phyloP scores from a whole-genome alignment of 2,113 vertebrate species.

The Gadus macrocephalus region DNA sequence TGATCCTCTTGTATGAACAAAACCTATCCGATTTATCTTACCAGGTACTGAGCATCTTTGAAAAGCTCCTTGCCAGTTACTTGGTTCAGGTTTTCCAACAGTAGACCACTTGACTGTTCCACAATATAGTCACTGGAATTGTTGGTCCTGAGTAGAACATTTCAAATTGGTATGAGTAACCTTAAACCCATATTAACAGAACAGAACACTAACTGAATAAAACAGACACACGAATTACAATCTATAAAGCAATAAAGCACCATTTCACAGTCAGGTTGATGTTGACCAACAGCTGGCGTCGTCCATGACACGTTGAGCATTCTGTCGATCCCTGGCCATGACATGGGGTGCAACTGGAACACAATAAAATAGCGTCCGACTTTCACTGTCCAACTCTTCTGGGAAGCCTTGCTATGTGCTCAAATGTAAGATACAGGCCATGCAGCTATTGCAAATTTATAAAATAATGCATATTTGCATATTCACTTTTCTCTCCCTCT shows the following conservation, averaged over 20 bases:
- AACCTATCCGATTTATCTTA: conserved; percentile 18
- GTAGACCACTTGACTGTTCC: conserved; percentile 57
- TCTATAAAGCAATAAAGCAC: conserved; percentile 28
- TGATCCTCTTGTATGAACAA: too few species aligned
- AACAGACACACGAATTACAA: not conserved
- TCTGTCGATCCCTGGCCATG: conserved; percentile 42
- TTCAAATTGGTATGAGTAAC: not conserved
- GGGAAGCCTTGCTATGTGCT: too few species aligned
- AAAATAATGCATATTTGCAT: not conserved
- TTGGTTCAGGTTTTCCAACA: conserved; percentile 47
- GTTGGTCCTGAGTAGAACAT: conserved; percentile 49
- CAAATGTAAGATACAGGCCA: too few species aligned
- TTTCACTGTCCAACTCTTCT: too few species aligned
- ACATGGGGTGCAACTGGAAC: conserved; percentile 59
- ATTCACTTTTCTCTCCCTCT: conserved; percentile 68
- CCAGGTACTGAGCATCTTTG: conserved; percentile 60
- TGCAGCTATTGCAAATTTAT: too few species aligned
- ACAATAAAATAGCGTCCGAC: conserved; percentile 4
- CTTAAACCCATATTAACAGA: not conserved
- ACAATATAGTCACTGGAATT: conserved; percentile 54
- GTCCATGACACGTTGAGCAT: conserved; percentile 57
- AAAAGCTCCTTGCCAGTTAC: conserved; percentile 68
- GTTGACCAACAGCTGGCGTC: conserved; percentile 66
- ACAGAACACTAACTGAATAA: not conserved
- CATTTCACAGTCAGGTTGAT: conserved; percentile 69